Evolutionary conservation across 2,888 invertebrate genomes (phyloP).

Genomic region (Mythimna impura): DNA sequence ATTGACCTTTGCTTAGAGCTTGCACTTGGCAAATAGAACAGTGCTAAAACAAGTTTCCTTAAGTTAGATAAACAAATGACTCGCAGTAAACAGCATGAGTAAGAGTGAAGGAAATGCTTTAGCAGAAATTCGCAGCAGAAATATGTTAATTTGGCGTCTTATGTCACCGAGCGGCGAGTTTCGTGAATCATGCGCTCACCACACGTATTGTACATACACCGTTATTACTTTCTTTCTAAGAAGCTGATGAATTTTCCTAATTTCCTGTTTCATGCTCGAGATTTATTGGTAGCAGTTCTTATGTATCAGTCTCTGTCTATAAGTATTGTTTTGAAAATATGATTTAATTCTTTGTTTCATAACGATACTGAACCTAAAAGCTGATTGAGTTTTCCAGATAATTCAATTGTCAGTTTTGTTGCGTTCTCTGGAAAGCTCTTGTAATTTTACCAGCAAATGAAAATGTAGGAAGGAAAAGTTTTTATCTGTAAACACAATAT

Average conservation of each 20-base stretch:
- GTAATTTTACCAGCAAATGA: constrained; percentile 2
- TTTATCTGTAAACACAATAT: constrained; percentile 38
- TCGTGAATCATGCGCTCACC: constrained; percentile 85
- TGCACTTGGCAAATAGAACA: constrained; percentile 54
- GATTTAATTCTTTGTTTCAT: neutral
- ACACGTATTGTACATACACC: constrained; percentile 79
- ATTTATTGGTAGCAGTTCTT: constrained; percentile 35
- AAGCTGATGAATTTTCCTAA: constrained; percentile 74
- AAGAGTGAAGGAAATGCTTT: constrained; percentile 82
- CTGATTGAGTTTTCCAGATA: constrained; percentile 1
- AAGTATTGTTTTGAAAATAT: neutral
- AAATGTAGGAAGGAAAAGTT: constrained; percentile 35
- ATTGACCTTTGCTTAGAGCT: constrained; percentile 46
- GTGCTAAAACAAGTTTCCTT: constrained; percentile 60
- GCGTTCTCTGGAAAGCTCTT: neutral
- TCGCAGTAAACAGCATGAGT: constrained; percentile 74
- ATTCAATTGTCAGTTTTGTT: neutral
- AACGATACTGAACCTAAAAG: neutral
- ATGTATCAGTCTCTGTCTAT: neutral
- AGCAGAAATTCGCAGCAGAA: constrained; percentile 76
- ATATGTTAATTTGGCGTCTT: constrained; percentile 89
- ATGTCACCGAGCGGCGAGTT: constrained; percentile 84
- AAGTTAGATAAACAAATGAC: constrained; percentile 68
- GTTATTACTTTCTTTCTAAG: constrained; percentile 90
- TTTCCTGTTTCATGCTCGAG: constrained; percentile 57